Percentiles rank a stretch among this genome's conserved stretches.
Conservation (phyloP, 2,797 vertebrate genomes). For the Hoplostethus mediterraneus region DNA sequence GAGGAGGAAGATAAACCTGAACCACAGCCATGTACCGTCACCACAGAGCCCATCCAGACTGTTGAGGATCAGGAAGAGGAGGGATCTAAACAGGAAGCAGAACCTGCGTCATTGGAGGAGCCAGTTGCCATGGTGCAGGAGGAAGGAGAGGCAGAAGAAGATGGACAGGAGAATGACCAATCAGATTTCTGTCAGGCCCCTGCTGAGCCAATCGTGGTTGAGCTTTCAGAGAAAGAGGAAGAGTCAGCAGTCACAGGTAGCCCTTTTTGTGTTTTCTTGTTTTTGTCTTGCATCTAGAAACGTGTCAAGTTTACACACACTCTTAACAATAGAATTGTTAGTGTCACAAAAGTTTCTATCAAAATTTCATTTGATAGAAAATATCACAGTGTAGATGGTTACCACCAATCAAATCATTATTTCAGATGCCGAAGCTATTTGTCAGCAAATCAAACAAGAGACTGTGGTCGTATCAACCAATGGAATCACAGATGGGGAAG, state of each 20-base stretch:
- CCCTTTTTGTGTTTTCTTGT: neutral
- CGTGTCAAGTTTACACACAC: neutral
- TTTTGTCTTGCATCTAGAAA: neutral
- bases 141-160: slow-evolving; percentile 44
- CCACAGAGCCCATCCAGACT: slow-evolving; percentile 24
- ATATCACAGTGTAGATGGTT: neutral
- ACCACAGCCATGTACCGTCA: slow-evolving; percentile 28
- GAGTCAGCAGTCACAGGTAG: slow-evolving; percentile 66
- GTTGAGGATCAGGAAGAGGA: slow-evolving; percentile 19
- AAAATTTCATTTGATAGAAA: no score
- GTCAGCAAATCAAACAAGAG: slow-evolving; percentile 63
- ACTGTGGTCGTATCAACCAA: slow-evolving; percentile 56
- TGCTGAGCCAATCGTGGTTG: slow-evolving; percentile 35
- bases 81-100: slow-evolving; percentile 37
- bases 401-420: slow-evolving; percentile 19
- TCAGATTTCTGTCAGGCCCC: slow-evolving; percentile 36
- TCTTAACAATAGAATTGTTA: neutral
- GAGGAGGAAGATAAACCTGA: slow-evolving; percentile 44
- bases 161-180: slow-evolving; percentile 49
- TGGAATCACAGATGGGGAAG: slow-evolving; percentile 64
- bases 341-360: neutral
- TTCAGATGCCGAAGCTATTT: slow-evolving; percentile 58
- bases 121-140: slow-evolving; percentile 30
- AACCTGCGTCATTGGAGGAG: slow-evolving; percentile 27
- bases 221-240: slow-evolving; percentile 57